A percentile compares a stretch with the other conserved stretches of the same genome.
Evolutionary conservation across 2,888 invertebrate genomes (phyloP).

Genomic region (Polydrusus cervinus): DNA sequence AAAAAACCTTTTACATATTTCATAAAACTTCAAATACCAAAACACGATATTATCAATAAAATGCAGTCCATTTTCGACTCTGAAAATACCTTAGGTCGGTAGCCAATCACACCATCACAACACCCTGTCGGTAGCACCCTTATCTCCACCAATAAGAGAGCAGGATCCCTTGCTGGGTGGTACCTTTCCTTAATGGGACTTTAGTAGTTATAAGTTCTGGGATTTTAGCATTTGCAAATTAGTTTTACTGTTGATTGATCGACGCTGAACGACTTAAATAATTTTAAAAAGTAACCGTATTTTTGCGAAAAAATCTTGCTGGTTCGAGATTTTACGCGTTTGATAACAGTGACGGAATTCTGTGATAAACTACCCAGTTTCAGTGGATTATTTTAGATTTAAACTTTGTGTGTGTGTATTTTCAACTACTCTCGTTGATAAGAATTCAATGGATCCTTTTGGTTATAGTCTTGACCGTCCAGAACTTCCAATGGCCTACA

Average conservation of each 20-base stretch:
- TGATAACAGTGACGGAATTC: background rate
- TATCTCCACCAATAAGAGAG: slow-evolving; percentile 18
- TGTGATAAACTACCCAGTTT: background rate
- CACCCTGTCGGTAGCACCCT: slow-evolving; percentile 19
- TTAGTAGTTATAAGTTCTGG: slow-evolving; percentile 4
- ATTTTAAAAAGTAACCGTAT: background rate
- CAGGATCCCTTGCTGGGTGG: slow-evolving; percentile 13
- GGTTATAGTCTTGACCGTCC: slow-evolving; percentile 8
- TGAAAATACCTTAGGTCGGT: background rate
- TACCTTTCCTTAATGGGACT: slow-evolving; percentile 16
- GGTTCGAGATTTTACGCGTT: background rate
- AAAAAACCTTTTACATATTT: background rate
- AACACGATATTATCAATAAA: slow-evolving; percentile 7
- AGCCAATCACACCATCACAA: slow-evolving; percentile 15
- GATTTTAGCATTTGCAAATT: slow-evolving; percentile 29
- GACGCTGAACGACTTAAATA: background rate
- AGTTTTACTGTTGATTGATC: slow-evolving; percentile 7
- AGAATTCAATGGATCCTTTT: slow-evolving; percentile 8
- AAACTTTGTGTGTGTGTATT: background rate
- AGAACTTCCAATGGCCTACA: background rate
- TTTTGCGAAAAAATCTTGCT: background rate
- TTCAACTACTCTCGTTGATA: background rate
- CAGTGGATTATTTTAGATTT: slow-evolving; percentile 18
- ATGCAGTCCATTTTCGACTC: slow-evolving; percentile 11
- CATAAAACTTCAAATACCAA: background rate